Evolutionary conservation across 2,113 vertebrate species (phyloP).

Genomic region (Pseudorasbora parva): DNA sequence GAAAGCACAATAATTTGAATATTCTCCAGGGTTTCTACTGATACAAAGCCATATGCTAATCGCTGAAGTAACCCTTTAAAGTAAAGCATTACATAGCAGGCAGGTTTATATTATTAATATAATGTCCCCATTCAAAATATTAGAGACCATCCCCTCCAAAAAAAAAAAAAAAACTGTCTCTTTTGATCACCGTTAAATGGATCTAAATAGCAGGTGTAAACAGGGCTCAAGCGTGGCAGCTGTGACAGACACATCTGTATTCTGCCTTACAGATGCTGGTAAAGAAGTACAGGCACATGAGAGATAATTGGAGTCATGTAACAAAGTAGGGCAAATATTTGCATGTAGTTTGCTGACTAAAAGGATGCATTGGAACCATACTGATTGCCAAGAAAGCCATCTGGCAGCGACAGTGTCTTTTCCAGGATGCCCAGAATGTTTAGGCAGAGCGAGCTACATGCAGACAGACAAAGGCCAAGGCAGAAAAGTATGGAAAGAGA

Average conservation of each 20-base stretch:
- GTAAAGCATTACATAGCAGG: background rate
- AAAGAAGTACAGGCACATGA: background rate
- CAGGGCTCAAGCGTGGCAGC: background rate
- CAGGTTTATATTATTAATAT: background rate
- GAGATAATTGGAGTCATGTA: conserved; percentile 31
- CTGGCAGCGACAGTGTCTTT: conserved; percentile 24
- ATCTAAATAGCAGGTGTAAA: background rate
- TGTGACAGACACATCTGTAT: background rate
- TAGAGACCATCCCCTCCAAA: background rate
- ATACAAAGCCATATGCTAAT: no score
- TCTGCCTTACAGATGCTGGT: background rate
- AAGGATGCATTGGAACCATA: background rate
- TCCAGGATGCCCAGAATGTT: conserved; percentile 9
- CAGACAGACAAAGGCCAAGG: background rate
- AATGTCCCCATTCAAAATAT: background rate
- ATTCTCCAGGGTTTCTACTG: no score
- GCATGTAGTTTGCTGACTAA: conserved; percentile 12
- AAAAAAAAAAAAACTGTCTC: background rate
- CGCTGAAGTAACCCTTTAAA: no score
- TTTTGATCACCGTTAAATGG: background rate
- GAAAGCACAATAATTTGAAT: no score
- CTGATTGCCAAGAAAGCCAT: conserved; percentile 40
- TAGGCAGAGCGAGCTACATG: background rate
- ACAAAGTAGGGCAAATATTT: conserved; percentile 46
- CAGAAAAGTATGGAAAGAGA: background rate